A percentile compares a stretch with the other conserved stretches of the same genome.
phyloP scores from a whole-genome alignment of 2,113 vertebrate genomes.

The Malurus elegans region DNA sequence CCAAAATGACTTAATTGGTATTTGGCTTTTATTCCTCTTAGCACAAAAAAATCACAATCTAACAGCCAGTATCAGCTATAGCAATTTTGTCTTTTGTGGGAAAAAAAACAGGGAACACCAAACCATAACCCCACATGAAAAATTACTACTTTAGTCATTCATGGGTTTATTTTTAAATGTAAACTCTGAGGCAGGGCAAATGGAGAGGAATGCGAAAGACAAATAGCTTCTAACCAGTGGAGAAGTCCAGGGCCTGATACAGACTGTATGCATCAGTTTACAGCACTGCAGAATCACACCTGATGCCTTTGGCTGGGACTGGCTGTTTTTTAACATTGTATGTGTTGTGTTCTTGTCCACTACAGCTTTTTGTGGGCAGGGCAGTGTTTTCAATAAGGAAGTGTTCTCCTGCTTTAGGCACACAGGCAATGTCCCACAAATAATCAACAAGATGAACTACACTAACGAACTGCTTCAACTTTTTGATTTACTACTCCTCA shows the following conservation, averaged over 20 bases:
- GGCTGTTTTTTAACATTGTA: background rate
- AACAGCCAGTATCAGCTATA: background rate
- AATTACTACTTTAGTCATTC: background rate
- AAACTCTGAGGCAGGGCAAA: background rate
- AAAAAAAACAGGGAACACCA: background rate
- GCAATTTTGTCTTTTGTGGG: background rate
- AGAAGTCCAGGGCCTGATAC: background rate
- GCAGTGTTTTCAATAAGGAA: background rate
- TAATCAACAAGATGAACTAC: background rate
- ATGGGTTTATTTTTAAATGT: constrained; percentile 17
- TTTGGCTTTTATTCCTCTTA: constrained; percentile 53
- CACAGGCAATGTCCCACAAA: background rate
- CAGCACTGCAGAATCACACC: background rate
- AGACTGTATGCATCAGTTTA: background rate
- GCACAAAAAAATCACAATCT: constrained; percentile 14
- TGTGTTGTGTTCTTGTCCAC: background rate
- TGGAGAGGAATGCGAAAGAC: constrained; percentile 5
- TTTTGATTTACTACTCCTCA: background rate
- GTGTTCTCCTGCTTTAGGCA: background rate
- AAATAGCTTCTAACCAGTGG: constrained; percentile 38
- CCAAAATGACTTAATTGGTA: constrained; percentile 54
- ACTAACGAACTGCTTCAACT: background rate
- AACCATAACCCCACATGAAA: background rate
- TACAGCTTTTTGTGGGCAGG: background rate
- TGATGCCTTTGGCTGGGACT: background rate